Evolutionary conservation across 1,140 invertebrate genomes (phyloP).

Genomic region (Antheraea mylitta): DNA sequence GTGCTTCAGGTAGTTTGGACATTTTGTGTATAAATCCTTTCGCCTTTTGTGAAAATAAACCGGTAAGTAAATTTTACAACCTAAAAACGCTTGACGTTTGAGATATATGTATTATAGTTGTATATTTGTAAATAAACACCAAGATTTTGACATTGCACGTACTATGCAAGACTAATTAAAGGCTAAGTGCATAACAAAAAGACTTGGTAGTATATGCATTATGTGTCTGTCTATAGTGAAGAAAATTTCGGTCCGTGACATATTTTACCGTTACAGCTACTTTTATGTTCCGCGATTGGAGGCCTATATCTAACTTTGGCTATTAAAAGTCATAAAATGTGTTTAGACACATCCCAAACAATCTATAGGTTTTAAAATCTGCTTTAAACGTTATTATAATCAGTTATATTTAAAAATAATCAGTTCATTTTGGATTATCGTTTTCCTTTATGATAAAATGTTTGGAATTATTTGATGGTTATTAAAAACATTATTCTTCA

Average conservation of each 20-base stretch:
- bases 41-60: background rate
- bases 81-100: background rate
- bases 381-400: too few relatives aligned
- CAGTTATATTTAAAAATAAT: too few relatives aligned
- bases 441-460: too few relatives aligned
- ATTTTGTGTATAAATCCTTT: background rate
- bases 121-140: slow-evolving; percentile 14
- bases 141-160: slow-evolving; percentile 8
- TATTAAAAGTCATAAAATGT: too few relatives aligned
- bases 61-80: slow-evolving; percentile 7
- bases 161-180: background rate
- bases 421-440: too few relatives aligned
- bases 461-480: too few relatives aligned
- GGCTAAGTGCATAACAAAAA: background rate
- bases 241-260: background rate
- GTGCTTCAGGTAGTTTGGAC: slow-evolving; percentile 5
- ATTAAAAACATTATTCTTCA: too few relatives aligned
- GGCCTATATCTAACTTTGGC: too few relatives aligned
- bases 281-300: background rate
- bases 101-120: slow-evolving; percentile 2
- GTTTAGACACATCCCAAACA: too few relatives aligned
- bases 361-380: too few relatives aligned
- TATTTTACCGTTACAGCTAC: background rate
- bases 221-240: background rate
- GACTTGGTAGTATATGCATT: background rate